Evolutionary conservation across 2,888 invertebrate genomes (phyloP).

Genomic region (Drosophila birchii): DNA sequence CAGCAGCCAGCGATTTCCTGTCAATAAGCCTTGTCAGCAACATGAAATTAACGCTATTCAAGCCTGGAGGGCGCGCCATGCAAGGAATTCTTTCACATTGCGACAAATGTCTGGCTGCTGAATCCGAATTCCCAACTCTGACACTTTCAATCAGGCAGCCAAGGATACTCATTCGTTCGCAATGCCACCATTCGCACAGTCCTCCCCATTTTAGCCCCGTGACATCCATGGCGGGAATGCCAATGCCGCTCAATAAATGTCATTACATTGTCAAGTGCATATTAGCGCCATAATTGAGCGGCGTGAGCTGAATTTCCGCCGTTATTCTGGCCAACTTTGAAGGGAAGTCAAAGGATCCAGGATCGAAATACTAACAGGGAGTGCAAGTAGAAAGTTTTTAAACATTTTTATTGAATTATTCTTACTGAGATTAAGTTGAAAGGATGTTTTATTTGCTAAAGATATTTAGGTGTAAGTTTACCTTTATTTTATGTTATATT

Average conservation of each 20-base stretch:
- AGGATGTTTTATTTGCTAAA: too few relatives aligned
- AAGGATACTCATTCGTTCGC: constrained; percentile 13
- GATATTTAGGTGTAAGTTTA: too few relatives aligned
- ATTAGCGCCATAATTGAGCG: constrained; percentile 76
- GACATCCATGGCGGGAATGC: constrained; percentile 32
- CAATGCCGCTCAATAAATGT: constrained; percentile 71
- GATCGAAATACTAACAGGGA: neutral
- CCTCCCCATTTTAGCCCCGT: constrained; percentile 1
- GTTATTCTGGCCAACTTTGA: constrained; percentile 10
- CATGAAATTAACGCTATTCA: constrained; percentile 69
- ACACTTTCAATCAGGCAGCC: constrained; percentile 68
- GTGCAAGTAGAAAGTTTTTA: neutral
- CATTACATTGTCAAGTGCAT: constrained; percentile 79
- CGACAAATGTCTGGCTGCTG: constrained; percentile 55
- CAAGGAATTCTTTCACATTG: constrained; percentile 65
- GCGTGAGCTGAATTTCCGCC: constrained; percentile 67
- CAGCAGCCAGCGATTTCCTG: constrained; percentile 44
- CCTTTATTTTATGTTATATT: too few relatives aligned
- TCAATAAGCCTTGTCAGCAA: constrained; percentile 71
- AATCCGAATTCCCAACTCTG: constrained; percentile 48
- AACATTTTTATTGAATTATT: neutral
- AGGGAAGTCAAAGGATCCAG: neutral
- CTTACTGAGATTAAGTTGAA: neutral
- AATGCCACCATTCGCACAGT: neutral
- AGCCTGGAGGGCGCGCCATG: constrained; percentile 31